These are phyloP conservation scores for Pangasianodon hypophthalmus DNA, from an alignment of 2,113 vertebrate genomes.

Conservation along the genomic window DNA sequence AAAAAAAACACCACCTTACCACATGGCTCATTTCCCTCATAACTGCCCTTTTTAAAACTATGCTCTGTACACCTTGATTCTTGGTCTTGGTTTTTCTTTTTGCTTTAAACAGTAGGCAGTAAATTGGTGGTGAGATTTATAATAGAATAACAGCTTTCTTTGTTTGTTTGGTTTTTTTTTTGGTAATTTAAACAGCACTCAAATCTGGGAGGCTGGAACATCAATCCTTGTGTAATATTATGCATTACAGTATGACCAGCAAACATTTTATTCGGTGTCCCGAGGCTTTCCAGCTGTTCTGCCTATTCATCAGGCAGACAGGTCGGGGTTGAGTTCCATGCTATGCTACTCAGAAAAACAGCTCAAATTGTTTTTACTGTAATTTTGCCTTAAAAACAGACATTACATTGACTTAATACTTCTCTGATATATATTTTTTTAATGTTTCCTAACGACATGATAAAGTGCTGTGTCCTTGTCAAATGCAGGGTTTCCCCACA, in stretches of 20 bases:
- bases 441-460: background rate
- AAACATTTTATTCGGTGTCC: conserved; percentile 6
- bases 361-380: conserved; percentile 9
- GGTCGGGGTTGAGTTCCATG: conserved; percentile 33
- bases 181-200: background rate
- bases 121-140: background rate
- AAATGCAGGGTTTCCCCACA: background rate
- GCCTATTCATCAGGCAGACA: conserved; percentile 15
- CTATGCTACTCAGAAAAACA: background rate
- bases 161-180: background rate
- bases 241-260: conserved; percentile 27
- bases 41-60: background rate
- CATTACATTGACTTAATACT: conserved; percentile 25
- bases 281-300: conserved; percentile 34
- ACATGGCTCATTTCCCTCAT: conserved; percentile 31
- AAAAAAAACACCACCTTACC: conserved; percentile 14
- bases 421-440: conserved; percentile 3
- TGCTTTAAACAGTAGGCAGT: background rate
- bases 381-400: conserved; percentile 30
- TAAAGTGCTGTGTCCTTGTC: background rate
- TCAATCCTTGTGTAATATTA: conserved; percentile 22
- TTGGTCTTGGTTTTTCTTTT: background rate
- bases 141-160: background rate
- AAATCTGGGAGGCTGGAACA: background rate
- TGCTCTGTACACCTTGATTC: background rate